phyloP scores from a whole-genome alignment of 2,888 invertebrate species.

The Drosophila meridionalis region DNA sequence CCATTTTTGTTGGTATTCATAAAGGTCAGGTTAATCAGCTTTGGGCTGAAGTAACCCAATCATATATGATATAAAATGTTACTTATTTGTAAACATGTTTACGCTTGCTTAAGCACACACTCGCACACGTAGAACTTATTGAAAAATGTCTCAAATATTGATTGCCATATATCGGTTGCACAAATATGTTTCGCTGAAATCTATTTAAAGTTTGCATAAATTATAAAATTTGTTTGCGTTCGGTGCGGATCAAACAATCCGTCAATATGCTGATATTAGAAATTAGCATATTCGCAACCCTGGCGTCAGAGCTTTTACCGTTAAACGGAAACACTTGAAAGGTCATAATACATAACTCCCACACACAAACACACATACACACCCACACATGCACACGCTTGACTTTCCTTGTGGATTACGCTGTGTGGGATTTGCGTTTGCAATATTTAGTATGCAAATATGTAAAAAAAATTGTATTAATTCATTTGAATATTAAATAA shows the following conservation, averaged over 20 bases:
- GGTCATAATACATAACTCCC: slow-evolving; percentile 46
- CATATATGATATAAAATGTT: not conserved
- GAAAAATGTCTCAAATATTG: not conserved
- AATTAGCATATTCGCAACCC: slow-evolving; percentile 66
- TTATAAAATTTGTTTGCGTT: slow-evolving; percentile 32
- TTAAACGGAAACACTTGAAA: slow-evolving; percentile 34
- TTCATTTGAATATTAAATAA: not conserved
- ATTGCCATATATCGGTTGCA: not conserved
- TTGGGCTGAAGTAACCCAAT: too few relatives aligned
- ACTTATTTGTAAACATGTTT: not conserved
- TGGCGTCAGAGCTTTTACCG: slow-evolving; percentile 21
- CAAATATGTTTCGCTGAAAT: not conserved
- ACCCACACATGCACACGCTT: slow-evolving; percentile 13
- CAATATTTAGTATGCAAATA: not conserved
- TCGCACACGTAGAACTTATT: not conserved
- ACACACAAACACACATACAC: slow-evolving; percentile 13
- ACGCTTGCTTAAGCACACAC: not conserved
- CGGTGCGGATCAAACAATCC: slow-evolving; percentile 27
- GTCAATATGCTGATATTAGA: slow-evolving; percentile 71
- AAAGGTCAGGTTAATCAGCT: too few relatives aligned
- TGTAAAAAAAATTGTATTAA: not conserved
- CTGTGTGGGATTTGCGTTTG: not conserved
- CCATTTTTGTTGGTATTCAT: too few relatives aligned
- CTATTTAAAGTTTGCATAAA: slow-evolving; percentile 49
- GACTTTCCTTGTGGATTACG: not conserved